Conservation (phyloP, 2,113 vertebrate genomes). For the Microtus montanus region DNA sequence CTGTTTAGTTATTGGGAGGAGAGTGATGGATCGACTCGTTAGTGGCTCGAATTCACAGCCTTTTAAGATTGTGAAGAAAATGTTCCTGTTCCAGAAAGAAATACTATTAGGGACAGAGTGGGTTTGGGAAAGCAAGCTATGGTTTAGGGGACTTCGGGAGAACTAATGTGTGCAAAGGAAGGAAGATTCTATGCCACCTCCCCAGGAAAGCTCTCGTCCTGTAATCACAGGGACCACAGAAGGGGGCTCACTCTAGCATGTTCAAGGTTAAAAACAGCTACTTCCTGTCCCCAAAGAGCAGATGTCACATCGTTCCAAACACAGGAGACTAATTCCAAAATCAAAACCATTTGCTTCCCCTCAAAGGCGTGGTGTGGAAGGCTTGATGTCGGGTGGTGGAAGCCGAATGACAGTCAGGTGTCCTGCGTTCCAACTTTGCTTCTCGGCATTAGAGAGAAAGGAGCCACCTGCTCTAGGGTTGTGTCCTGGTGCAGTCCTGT, state of each 20-base stretch:
- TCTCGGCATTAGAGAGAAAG: conserved; percentile 44
- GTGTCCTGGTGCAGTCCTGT: background rate
- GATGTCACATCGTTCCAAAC: conserved; percentile 65
- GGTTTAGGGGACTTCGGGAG: conserved; percentile 74
- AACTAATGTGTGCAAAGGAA: conserved; percentile 57
- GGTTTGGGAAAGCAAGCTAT: conserved; percentile 36
- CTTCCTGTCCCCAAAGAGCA: conserved; percentile 71
- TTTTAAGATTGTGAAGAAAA: background rate
- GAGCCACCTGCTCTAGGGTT: background rate
- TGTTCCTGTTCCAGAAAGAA: background rate
- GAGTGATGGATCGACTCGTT: background rate
- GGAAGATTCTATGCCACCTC: background rate
- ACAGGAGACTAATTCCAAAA: conserved; percentile 58
- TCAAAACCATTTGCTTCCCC: conserved; percentile 54
- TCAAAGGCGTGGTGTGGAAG: conserved; percentile 64
- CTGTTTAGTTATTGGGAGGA: background rate
- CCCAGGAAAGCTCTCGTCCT: conserved; percentile 55
- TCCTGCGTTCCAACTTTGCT: conserved; percentile 61
- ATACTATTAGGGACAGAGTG: conserved; percentile 46
- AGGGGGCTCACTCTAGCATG: conserved; percentile 61
- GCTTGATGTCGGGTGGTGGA: conserved; percentile 69
- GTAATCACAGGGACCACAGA: background rate
- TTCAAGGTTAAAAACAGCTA: conserved; percentile 70
- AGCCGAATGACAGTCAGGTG: conserved; percentile 49
- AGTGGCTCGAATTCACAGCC: conserved; percentile 15